Percentiles rank a stretch among this genome's conserved stretches.
These are phyloP conservation scores for Clarias batrachus DNA, from an alignment of 2,113 vertebrate species.

Conservation along the genomic window DNA sequence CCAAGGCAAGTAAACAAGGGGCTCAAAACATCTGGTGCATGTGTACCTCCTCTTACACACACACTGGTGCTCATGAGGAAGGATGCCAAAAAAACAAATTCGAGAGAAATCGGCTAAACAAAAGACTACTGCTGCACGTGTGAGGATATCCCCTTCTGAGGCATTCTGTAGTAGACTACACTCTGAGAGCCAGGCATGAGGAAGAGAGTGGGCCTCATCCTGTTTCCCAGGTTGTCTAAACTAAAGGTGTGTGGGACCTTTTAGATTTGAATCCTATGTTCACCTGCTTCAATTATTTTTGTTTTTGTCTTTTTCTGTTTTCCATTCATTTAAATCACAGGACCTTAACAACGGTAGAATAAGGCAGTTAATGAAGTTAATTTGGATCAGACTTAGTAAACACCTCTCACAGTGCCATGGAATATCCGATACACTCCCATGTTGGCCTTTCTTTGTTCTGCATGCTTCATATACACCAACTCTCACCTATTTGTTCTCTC, in stretches of 20 bases:
- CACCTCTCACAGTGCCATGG: background rate
- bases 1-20: background rate
- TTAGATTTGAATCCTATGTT: background rate
- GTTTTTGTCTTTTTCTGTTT: background rate
- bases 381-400: background rate
- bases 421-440: background rate
- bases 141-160: conserved; percentile 44
- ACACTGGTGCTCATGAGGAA: conserved; percentile 26
- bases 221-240: conserved; percentile 31
- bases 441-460: background rate
- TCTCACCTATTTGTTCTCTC: background rate
- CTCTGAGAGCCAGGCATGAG: conserved; percentile 8
- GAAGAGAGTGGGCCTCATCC: conserved; percentile 7
- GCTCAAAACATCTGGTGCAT: conserved; percentile 41
- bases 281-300: background rate
- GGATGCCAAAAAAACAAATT: conserved; percentile 28
- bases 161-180: background rate
- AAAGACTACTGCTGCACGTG: conserved; percentile 35
- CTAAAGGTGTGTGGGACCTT: background rate
- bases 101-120: conserved; percentile 39
- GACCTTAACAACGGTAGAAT: background rate
- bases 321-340: background rate
- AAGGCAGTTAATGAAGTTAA: background rate
- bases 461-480: background rate
- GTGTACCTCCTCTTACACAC: conserved; percentile 30